These are phyloP conservation scores for Lasius platythorax DNA, from an alignment of 2,888 invertebrate species.

Conservation along the genomic window DNA sequence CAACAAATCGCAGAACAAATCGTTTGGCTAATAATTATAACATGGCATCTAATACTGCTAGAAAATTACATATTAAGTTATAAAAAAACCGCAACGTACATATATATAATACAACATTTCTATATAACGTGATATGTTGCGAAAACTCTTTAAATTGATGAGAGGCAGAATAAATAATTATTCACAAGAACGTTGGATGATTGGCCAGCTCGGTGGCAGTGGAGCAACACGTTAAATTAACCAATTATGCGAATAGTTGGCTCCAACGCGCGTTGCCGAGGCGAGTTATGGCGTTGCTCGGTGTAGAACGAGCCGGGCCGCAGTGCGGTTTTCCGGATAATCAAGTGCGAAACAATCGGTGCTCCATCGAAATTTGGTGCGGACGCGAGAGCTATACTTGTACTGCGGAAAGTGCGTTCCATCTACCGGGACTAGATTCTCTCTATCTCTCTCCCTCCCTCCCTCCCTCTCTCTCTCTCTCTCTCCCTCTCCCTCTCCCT, in stretches of 20 bases:
- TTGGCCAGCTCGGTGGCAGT: slow-evolving; percentile 37
- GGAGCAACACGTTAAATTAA: slow-evolving; percentile 76
- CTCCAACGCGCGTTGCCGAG: slow-evolving; percentile 59
- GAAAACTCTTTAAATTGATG: slow-evolving; percentile 54
- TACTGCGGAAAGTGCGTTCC: slow-evolving; percentile 63
- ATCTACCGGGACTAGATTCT: slow-evolving; percentile 24
- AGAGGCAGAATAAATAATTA: slow-evolving; percentile 64
- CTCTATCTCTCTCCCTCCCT: slow-evolving; percentile 32
- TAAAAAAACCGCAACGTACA: background rate
- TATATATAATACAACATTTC: background rate
- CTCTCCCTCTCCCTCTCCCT: slow-evolving; percentile 29
- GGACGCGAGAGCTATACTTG: slow-evolving; percentile 69
- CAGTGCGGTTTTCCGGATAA: slow-evolving; percentile 79
- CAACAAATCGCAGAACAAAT: background rate
- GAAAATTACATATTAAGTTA: slow-evolving; percentile 4
- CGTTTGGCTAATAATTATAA: background rate
- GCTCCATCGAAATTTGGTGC: slow-evolving; percentile 76
- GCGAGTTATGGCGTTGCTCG: slow-evolving; percentile 71
- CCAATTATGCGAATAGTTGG: slow-evolving; percentile 76
- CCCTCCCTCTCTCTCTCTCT: slow-evolving; percentile 25
- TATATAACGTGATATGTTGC: background rate
- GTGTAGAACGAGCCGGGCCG: slow-evolving; percentile 70
- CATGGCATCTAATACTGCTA: background rate
- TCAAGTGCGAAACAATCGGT: slow-evolving; percentile 80
- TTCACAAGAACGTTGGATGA: slow-evolving; percentile 42